Percentiles rank a stretch among this genome's conserved stretches.
Evolutionary conservation across 1,140 invertebrate species (phyloP).

Genomic region (Drosophila tropicalis): DNA sequence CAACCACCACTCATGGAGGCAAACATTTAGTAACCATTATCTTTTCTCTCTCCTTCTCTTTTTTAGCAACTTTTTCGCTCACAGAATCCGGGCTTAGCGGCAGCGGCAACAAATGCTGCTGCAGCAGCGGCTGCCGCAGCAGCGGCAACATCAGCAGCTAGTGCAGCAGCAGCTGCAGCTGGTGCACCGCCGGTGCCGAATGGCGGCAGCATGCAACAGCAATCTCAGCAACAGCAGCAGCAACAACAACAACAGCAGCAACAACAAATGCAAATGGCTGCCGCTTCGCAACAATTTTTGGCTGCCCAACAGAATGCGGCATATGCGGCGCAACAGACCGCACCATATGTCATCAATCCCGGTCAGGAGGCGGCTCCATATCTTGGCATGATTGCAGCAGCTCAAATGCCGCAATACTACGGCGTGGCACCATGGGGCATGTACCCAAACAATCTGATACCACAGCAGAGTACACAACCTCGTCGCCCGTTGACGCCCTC

Average conservation of each 20-base stretch:
- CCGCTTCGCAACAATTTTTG: constrained; percentile 85
- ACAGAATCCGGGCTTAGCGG: constrained; percentile 87
- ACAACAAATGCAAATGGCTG: constrained; percentile 86
- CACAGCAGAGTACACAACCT: constrained; percentile 88
- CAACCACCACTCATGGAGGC: background rate
- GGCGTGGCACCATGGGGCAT: constrained; percentile 92
- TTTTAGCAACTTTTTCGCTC: constrained; percentile 93
- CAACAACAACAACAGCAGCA: constrained; percentile 84
- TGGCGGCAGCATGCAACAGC: constrained; percentile 79
- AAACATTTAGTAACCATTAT: constrained; percentile 9
- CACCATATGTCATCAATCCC: constrained; percentile 95
- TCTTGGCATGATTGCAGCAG: constrained; percentile 86
- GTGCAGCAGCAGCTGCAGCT: constrained; percentile 88
- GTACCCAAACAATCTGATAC: constrained; percentile 90
- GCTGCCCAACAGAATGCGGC: constrained; percentile 83
- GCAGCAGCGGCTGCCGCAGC: constrained; percentile 86
- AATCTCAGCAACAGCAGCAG: constrained; percentile 84
- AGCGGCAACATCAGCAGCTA: constrained; percentile 87
- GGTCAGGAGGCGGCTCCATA: constrained; percentile 86
- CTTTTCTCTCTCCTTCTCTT: background rate
- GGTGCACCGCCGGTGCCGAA: constrained; percentile 85
- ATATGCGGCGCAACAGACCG: constrained; percentile 86
- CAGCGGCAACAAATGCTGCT: constrained; percentile 87
- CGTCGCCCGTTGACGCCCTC: constrained; percentile 89
- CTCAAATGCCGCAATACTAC: constrained; percentile 91